Percentiles rank a stretch among this genome's conserved stretches.
Conservation (phyloP, 1,140 invertebrate genomes). For the Drosophila pallidifrons region DNA sequence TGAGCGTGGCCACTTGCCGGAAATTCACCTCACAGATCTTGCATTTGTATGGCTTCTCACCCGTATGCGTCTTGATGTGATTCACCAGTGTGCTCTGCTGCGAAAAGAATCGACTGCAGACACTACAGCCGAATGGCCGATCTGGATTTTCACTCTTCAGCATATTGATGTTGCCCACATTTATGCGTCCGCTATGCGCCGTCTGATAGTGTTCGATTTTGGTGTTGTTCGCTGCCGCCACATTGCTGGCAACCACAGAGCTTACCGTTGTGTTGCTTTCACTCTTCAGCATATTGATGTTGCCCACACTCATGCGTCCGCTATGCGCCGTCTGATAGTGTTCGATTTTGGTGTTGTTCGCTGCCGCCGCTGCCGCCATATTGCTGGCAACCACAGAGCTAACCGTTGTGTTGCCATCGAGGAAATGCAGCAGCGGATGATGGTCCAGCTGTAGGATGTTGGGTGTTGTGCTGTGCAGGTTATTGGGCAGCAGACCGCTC, state of each 20-base stretch:
- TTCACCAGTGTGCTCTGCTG: slow-evolving; percentile 84
- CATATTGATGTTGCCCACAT: slow-evolving; percentile 72
- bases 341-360: slow-evolving; percentile 59
- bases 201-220: slow-evolving; percentile 67
- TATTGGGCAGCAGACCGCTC: slow-evolving; percentile 65
- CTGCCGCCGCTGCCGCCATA: slow-evolving; percentile 54
- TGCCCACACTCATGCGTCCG: slow-evolving; percentile 64
- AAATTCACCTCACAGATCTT: slow-evolving; percentile 83
- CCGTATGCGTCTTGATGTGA: slow-evolving; percentile 85
- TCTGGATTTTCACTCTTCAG: slow-evolving; percentile 80
- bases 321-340: slow-evolving; percentile 61
- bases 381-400: slow-evolving; percentile 72
- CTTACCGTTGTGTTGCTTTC: slow-evolving; percentile 81
- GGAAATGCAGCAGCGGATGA: slow-evolving; percentile 81
- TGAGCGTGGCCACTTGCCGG: slow-evolving; percentile 82
- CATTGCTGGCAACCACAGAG: slow-evolving; percentile 67
- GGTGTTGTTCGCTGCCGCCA: slow-evolving; percentile 53
- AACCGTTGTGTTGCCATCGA: slow-evolving; percentile 80
- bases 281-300: slow-evolving; percentile 75
- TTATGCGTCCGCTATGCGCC: slow-evolving; percentile 53
- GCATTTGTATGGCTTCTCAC: slow-evolving; percentile 84
- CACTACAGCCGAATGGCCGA: slow-evolving; percentile 83
- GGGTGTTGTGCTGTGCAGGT: slow-evolving; percentile 70
- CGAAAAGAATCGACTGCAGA: slow-evolving; percentile 82
- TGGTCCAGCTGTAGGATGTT: slow-evolving; percentile 77